Evolutionary conservation across 1,140 invertebrate species (phyloP).

Genomic region (Riptortus pedestris): DNA sequence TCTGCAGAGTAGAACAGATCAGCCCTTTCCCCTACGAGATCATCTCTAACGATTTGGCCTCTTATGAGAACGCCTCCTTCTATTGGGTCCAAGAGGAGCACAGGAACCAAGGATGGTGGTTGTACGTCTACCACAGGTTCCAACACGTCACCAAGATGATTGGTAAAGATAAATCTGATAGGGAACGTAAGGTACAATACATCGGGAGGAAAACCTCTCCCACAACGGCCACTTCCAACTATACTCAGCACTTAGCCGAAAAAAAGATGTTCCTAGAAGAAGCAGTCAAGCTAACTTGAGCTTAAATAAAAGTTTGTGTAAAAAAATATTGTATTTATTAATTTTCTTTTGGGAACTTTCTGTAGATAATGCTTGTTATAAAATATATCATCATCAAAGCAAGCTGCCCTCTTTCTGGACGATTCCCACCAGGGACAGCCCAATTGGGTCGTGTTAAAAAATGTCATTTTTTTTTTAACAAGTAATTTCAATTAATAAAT

Average conservation of each 20-base stretch:
- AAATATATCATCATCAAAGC: too few species aligned
- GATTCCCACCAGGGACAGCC: too few species aligned
- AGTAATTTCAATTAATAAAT: too few species aligned
- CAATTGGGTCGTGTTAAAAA: too few species aligned
- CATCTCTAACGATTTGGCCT: slow-evolving; percentile 52
- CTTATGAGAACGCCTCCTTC: slow-evolving; percentile 60
- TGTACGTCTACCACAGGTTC: slow-evolving; percentile 34
- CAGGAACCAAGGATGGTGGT: slow-evolving; percentile 70
- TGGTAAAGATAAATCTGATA: neutral
- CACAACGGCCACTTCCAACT: neutral
- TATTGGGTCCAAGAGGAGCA: slow-evolving; percentile 80
- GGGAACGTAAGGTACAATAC: neutral
- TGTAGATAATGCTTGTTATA: too few species aligned
- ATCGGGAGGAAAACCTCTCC: neutral
- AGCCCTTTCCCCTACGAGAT: slow-evolving; percentile 77
- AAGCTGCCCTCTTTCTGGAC: too few species aligned
- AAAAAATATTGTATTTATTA: too few species aligned
- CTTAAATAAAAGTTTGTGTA: too few species aligned
- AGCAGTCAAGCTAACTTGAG: too few species aligned
- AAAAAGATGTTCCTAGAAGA: too few species aligned
- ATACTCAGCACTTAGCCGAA: neutral
- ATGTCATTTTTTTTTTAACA: too few species aligned
- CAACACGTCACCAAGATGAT: neutral
- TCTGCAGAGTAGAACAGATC: slow-evolving; percentile 71
- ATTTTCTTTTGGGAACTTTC: too few species aligned